phyloP scores from a whole-genome alignment of 1,140 invertebrate genomes.

The Scaptomyza pallida region DNA sequence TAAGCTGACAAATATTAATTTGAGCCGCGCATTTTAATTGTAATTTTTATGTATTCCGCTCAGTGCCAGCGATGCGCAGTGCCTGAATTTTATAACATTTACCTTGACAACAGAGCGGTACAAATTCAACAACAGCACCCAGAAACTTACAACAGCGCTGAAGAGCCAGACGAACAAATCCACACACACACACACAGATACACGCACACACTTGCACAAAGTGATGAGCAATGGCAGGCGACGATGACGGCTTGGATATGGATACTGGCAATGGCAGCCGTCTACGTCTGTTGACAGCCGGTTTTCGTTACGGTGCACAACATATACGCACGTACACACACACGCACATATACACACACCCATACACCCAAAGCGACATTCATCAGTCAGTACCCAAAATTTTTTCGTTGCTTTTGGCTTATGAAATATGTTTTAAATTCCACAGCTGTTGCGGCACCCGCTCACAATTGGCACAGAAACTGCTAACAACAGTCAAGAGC shows the following conservation, averaged over 20 bases:
- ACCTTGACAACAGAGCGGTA: constrained; percentile 49
- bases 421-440: constrained; percentile 64
- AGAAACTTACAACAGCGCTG: background rate
- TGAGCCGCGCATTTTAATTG: constrained; percentile 59
- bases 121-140: background rate
- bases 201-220: constrained; percentile 32
- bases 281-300: constrained; percentile 58
- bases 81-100: constrained; percentile 49
- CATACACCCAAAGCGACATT: constrained; percentile 13
- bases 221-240: constrained; percentile 70
- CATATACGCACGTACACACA: constrained; percentile 9
- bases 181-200: constrained; percentile 21
- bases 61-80: constrained; percentile 14
- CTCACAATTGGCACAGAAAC: background rate
- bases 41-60: constrained; percentile 16
- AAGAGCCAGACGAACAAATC: constrained; percentile 20
- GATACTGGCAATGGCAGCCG: constrained; percentile 64
- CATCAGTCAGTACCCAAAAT: constrained; percentile 45
- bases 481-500: constrained; percentile 2
- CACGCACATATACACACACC: constrained; percentile 1
- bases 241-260: constrained; percentile 58
- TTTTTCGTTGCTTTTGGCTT: constrained; percentile 54
- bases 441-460: background rate
- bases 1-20: constrained; percentile 62
- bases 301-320: constrained; percentile 39